Percentiles rank a stretch among this genome's conserved stretches.
Evolutionary conservation across 2,888 invertebrate genomes (phyloP).

Genomic region (Cephus sareptanus): DNA sequence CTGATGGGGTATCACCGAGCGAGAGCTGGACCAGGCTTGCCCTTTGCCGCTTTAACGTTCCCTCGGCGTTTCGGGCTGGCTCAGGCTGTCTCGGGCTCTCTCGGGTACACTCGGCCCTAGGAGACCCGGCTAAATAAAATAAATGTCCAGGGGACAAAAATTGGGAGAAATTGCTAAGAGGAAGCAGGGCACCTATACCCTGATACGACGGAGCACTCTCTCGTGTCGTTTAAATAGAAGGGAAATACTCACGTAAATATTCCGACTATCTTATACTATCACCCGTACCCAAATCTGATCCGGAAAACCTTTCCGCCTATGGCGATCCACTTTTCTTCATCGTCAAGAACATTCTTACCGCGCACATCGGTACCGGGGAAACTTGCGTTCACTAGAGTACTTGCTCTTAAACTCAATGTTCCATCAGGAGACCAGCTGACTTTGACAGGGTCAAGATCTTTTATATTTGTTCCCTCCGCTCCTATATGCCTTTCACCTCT

Average conservation of each 20-base stretch:
- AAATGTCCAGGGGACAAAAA: constrained; percentile 60
- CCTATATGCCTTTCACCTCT: not conserved
- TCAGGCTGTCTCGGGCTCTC: constrained; percentile 8
- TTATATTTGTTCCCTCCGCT: not conserved
- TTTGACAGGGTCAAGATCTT: not conserved
- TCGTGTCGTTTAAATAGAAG: not conserved
- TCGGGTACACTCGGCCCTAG: constrained; percentile 7
- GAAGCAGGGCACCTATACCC: not conserved
- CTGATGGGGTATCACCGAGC: constrained; percentile 47
- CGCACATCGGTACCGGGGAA: not conserved
- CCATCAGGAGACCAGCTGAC: not conserved
- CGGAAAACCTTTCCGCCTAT: not conserved
- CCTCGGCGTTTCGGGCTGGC: not conserved
- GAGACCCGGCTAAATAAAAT: constrained; percentile 61
- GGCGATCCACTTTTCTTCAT: not conserved
- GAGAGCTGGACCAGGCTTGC: constrained; percentile 25
- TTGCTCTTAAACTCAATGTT: not conserved
- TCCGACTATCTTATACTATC: not conserved
- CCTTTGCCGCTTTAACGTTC: not conserved
- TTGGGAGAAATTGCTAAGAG: constrained; percentile 59
- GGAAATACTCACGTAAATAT: not conserved
- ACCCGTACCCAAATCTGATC: not conserved
- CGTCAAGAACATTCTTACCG: not conserved
- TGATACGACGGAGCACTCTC: not conserved
- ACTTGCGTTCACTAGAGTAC: not conserved